Percentiles rank a stretch among this genome's conserved stretches.
phyloP scores from a whole-genome alignment of 2,888 invertebrate species.

The Leucophora obtusa region DNA sequence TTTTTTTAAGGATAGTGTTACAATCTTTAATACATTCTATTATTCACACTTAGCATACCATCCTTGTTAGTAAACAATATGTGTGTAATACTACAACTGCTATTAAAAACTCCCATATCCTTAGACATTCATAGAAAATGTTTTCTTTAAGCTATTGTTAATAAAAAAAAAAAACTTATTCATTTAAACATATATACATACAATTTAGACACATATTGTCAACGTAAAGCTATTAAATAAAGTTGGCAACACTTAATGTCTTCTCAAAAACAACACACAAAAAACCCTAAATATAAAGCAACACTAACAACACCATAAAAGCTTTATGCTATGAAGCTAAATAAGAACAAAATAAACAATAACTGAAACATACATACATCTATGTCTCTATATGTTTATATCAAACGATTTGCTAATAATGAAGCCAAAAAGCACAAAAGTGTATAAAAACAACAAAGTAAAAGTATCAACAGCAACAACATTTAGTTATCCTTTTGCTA shows the following conservation, averaged over 20 bases:
- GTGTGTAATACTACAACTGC: background rate
- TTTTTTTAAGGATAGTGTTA: no score
- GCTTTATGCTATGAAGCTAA: conserved; percentile 5
- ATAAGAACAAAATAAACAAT: conserved; percentile 17
- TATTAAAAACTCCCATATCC: conserved; percentile 4
- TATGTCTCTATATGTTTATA: background rate
- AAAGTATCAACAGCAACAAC: conserved; percentile 32
- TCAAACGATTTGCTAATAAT: conserved; percentile 72
- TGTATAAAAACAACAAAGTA: conserved; percentile 26
- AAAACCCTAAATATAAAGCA: conserved; percentile 52
- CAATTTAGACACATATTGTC: conserved; percentile 65
- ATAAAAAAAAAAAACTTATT: background rate
- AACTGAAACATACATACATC: conserved; percentile 14
- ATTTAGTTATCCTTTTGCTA: conserved; percentile 43
- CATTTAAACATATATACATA: background rate
- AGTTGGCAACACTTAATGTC: conserved; percentile 76
- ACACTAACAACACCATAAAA: conserved; percentile 59
- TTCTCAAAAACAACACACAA: conserved; percentile 65
- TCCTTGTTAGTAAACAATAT: background rate
- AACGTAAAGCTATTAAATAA: conserved; percentile 76
- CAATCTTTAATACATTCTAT: no score
- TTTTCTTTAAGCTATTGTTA: conserved; percentile 26
- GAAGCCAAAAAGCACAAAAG: conserved; percentile 66
- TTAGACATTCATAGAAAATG: conserved; percentile 9
- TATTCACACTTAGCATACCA: background rate